Evolutionary conservation across 2,797 vertebrate species (phyloP).

Genomic region (Fratercula arctica): DNA sequence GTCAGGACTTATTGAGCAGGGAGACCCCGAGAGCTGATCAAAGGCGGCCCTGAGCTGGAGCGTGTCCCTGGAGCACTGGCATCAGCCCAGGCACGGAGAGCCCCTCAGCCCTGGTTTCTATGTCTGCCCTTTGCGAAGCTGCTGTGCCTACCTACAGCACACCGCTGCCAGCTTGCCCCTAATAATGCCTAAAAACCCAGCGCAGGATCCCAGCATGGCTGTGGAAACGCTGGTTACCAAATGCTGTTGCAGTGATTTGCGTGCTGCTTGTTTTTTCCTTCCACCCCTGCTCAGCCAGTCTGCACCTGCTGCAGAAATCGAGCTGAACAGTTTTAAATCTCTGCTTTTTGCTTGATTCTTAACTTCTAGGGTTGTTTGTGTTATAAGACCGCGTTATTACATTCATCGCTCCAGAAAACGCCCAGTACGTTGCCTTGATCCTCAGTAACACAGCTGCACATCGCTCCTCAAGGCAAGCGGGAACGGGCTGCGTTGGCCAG

Average conservation of each 20-base stretch:
- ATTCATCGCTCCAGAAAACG: background rate
- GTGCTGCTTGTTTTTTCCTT: background rate
- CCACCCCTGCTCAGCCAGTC: background rate
- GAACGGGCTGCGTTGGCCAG: background rate
- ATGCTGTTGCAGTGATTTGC: background rate
- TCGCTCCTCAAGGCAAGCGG: background rate
- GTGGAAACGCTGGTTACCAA: background rate
- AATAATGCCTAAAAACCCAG: background rate
- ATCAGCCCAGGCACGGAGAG: fast-evolving
- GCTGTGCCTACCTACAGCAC: background rate
- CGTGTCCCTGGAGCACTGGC: fast-evolving
- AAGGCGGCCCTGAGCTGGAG: fast-evolving
- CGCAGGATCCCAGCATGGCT: background rate
- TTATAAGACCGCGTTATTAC: fast-evolving
- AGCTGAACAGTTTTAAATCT: background rate
- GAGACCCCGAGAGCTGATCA: background rate
- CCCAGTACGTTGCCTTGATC: background rate
- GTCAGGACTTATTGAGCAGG: background rate
- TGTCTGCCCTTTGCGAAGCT: background rate
- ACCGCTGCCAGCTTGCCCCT: fast-evolving
- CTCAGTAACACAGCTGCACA: background rate
- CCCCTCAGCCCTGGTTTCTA: background rate
- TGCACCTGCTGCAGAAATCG: background rate
- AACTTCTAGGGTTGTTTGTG: background rate
- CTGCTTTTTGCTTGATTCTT: background rate